A percentile compares a stretch with the other conserved stretches of the same genome.
These are phyloP conservation scores for Trichoplusia ni DNA, from an alignment of 1,140 invertebrate genomes.

Conservation along the genomic window DNA sequence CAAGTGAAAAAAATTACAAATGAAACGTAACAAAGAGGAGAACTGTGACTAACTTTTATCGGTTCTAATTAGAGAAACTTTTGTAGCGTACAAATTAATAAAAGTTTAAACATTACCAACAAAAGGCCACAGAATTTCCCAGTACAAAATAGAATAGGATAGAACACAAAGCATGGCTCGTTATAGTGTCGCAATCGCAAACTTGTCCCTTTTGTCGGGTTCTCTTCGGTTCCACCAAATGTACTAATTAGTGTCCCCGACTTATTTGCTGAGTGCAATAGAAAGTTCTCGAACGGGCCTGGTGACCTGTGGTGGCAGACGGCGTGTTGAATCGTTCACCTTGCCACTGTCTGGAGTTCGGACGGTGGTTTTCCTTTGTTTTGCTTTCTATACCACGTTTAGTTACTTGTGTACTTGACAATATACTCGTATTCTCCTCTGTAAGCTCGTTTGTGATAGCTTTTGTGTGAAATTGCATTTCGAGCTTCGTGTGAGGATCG, in stretches of 20 bases:
- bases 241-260: constrained; percentile 70
- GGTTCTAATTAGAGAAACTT: constrained; percentile 28
- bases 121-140: constrained; percentile 14
- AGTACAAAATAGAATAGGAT: constrained; percentile 19
- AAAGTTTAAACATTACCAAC: constrained; percentile 25
- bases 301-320: constrained; percentile 50
- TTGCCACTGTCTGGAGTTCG: constrained; percentile 31
- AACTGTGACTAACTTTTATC: constrained; percentile 20
- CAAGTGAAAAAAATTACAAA: constrained; percentile 13
- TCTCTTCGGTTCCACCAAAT: constrained; percentile 49
- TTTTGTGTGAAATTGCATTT: not conserved
- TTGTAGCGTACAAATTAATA: constrained; percentile 29
- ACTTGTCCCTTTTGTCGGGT: constrained; percentile 61
- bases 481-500: not conserved
- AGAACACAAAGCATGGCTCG: constrained; percentile 52
- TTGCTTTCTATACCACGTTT: constrained; percentile 15
- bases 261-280: constrained; percentile 69
- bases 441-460: not conserved
- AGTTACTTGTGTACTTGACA: constrained; percentile 11
- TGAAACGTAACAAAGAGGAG: not conserved
- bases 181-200: constrained; percentile 64
- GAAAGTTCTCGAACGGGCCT: constrained; percentile 58
- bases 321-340: constrained; percentile 52
- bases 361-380: constrained; percentile 40
- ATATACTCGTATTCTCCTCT: constrained; percentile 12